These are phyloP conservation scores for Pristionchus fissidentatus DNA, from an alignment of 2,888 invertebrate genomes.

Conservation along the genomic window DNA sequence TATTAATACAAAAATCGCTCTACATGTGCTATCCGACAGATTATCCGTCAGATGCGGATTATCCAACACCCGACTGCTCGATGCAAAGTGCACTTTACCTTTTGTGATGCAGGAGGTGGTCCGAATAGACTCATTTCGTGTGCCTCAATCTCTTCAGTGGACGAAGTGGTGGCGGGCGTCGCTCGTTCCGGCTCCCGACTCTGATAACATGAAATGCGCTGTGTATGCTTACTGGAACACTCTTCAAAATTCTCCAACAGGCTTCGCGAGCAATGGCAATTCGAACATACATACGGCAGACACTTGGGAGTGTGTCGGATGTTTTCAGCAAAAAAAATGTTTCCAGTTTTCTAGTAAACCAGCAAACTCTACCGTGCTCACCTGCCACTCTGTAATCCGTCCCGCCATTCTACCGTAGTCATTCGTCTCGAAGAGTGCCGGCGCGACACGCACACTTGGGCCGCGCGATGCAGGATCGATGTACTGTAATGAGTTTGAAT, in stretches of 20 bases:
- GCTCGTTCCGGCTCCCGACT: background rate
- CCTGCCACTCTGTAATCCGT: slow-evolving; percentile 52
- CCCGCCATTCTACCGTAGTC: slow-evolving; percentile 53
- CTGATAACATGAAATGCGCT: background rate
- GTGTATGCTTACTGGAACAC: background rate
- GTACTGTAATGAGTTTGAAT: slow-evolving; percentile 57
- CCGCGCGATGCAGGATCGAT: slow-evolving; percentile 72
- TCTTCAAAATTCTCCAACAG: background rate
- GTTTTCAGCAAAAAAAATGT: background rate
- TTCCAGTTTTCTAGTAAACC: background rate
- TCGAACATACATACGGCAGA: no score
- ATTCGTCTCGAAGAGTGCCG: slow-evolving; percentile 48
- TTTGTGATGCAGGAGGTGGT: slow-evolving; percentile 61
- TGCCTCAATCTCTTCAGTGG: background rate
- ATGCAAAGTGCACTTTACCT: slow-evolving; percentile 6
- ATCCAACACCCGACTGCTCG: background rate
- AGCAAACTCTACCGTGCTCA: background rate
- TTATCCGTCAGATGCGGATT: no score
- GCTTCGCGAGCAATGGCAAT: no score
- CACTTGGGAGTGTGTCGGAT: background rate
- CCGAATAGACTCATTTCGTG: slow-evolving; percentile 65
- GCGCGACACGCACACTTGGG: slow-evolving; percentile 63
- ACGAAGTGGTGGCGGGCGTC: background rate
- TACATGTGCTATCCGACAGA: no score
- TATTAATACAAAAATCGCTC: no score